Percentiles rank a stretch among this genome's conserved stretches.
Conservation (phyloP, 1,140 invertebrate genomes). For the Lethrus apterus region DNA sequence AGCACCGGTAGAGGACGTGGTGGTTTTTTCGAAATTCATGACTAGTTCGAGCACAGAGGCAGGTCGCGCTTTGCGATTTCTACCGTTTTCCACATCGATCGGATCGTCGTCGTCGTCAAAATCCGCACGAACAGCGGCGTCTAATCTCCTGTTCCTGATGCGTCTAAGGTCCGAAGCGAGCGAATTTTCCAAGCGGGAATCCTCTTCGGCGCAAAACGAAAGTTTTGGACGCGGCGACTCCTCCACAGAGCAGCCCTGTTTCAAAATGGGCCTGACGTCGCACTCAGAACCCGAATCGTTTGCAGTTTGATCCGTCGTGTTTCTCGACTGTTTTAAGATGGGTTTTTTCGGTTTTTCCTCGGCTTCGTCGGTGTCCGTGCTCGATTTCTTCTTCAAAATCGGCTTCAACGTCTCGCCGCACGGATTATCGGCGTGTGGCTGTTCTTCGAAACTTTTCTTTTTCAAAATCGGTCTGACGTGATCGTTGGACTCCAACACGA, state of each 20-base stretch:
- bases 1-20: conserved; percentile 30
- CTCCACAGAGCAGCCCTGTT: conserved; percentile 48
- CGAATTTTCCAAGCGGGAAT: conserved; percentile 31
- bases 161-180: conserved; percentile 16
- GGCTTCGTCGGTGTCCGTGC: conserved; percentile 68
- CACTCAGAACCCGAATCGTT: conserved; percentile 41
- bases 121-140: conserved; percentile 20
- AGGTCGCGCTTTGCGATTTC: conserved; percentile 27
- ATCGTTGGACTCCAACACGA: conserved; percentile 49
- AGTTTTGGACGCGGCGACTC: conserved; percentile 48
- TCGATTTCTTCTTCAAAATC: conserved; percentile 78
- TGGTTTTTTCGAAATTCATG: conserved; percentile 31
- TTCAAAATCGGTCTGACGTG: conserved; percentile 72
- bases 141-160: conserved; percentile 23
- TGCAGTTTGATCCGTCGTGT: conserved; percentile 26
- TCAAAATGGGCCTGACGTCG: conserved; percentile 50
- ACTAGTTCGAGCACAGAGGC: conserved; percentile 36
- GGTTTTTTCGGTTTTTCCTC: conserved; percentile 63
- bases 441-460: conserved; percentile 62
- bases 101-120: conserved; percentile 24
- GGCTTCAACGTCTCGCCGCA: conserved; percentile 55
- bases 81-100: too few relatives aligned
- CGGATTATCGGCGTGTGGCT: conserved; percentile 40
- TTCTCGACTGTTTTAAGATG: conserved; percentile 68
- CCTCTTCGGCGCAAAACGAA: conserved; percentile 47